Conservation (phyloP, 2,888 invertebrate species). For the Leptopterna dolabrata region DNA sequence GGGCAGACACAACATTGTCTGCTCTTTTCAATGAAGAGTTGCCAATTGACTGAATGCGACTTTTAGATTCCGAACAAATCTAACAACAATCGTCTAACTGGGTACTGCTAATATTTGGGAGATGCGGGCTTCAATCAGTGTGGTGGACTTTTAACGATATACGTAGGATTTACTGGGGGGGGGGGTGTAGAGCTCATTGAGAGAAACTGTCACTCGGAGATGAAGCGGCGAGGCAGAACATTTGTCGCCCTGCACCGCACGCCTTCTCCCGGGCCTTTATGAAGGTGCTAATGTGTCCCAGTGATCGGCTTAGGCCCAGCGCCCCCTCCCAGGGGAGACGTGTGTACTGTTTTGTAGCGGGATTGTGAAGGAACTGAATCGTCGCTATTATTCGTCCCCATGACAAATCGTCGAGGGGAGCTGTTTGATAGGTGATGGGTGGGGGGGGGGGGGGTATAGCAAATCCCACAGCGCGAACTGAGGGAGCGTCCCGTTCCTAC, state of each 20-base stretch:
- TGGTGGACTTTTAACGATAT: background rate
- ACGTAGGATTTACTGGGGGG: too few species aligned
- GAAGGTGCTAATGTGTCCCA: conserved; percentile 16
- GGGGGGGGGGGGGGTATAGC: background rate
- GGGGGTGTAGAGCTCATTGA: too few species aligned
- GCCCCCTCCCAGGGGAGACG: background rate
- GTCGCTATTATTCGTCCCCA: conserved; percentile 5
- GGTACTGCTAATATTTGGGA: too few species aligned
- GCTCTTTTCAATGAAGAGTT: too few species aligned
- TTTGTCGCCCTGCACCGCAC: background rate
- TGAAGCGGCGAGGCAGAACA: background rate
- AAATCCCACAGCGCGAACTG: background rate
- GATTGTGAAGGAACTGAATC: conserved; percentile 5
- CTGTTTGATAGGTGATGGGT: background rate
- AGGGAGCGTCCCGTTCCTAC: background rate
- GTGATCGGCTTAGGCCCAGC: background rate
- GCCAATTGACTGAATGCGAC: too few species aligned
- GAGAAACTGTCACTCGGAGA: background rate
- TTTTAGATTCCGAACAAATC: too few species aligned
- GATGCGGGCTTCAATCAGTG: background rate
- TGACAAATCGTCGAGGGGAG: conserved; percentile 4
- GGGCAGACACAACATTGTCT: too few species aligned
- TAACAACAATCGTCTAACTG: too few species aligned
- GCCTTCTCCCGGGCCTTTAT: background rate
- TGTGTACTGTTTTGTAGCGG: conserved; percentile 21